Evolutionary conservation across 2,113 vertebrate genomes (phyloP), one percentile per base, ranked within the genome.

Genomic region (Corynorhinus townsendii): DNA sequence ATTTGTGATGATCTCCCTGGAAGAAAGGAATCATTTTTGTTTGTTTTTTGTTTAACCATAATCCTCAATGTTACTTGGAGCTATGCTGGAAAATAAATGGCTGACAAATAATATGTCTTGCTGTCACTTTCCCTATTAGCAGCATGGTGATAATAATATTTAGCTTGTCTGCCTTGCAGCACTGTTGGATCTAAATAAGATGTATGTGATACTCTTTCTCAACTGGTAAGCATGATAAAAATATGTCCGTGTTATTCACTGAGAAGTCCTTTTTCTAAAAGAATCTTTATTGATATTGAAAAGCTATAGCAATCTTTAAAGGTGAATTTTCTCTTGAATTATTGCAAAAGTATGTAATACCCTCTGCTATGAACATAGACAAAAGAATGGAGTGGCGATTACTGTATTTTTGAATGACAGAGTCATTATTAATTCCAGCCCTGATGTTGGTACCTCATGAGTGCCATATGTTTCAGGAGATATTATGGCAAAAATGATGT

Each of bases 101-200:
- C 54, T 80, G 92, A 80, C 84, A 95, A 95, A 90, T 86, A 93
- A 49, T 90, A 56, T 59, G 22, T 79, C 79, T 88, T 96, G 47
- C 56, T 91, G 77, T 90, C 89, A 86, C 47, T 43, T 89, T 94
- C 47, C 38, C 84, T 86, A 91, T 92, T 86, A 94, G 40, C 19
- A 49, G 22, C 69, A 80, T 76, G n/a, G n/a, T 80, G 35, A 94
- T 80, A 49, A 91, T 91, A 94, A 95, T 90, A 93, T 94, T 95
- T 94, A 93, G 19, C 9, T 71, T 94, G 28, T 93, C 47, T 95
- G 71, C 77, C 81, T 93, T 86, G 24, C 17, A 95, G 47, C 47
- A 66, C 71, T 89, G 54, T 43, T 69, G 89, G 26, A 90, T 92
- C 85, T 96, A 92, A 96, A 59, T 72, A 92, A 95, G 91, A 75